Evolutionary conservation across 2,797 vertebrate genomes (phyloP).

Genomic region (Sparidentex hasta): DNA sequence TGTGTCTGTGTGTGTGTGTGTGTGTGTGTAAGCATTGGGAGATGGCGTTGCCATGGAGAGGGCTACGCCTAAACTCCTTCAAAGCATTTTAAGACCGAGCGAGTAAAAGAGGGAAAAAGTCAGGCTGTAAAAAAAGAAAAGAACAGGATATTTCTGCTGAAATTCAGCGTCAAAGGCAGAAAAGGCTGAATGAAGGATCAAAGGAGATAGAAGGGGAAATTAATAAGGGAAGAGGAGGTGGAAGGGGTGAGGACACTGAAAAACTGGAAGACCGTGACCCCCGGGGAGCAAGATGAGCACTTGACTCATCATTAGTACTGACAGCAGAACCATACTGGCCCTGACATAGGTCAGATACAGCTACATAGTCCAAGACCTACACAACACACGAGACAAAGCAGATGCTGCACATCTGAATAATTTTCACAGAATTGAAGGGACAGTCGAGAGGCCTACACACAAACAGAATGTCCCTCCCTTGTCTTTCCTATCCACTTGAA

Average conservation of each 20-base stretch:
- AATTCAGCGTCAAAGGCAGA: neutral
- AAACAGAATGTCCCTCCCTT: no score
- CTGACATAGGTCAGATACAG: neutral
- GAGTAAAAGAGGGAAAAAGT: slow-evolving; percentile 37
- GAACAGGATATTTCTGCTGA: neutral
- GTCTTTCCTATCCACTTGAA: no score
- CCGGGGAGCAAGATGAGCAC: neutral
- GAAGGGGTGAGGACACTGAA: neutral
- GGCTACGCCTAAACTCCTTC: slow-evolving; percentile 66
- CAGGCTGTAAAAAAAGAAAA: neutral
- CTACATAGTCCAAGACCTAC: neutral
- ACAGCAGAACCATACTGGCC: neutral
- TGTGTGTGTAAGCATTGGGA: slow-evolving; percentile 52
- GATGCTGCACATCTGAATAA: no score
- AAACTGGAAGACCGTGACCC: slow-evolving; percentile 30
- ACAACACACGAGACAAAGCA: no score
- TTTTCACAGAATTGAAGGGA: no score
- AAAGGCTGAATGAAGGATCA: slow-evolving; percentile 12
- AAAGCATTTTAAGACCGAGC: slow-evolving; percentile 46
- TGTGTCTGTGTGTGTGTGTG: slow-evolving; percentile 37
- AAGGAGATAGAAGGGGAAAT: slow-evolving; percentile 18
- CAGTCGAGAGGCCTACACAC: no score
- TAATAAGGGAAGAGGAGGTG: slow-evolving; percentile 2
- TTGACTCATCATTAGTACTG: neutral
- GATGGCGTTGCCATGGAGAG: slow-evolving; percentile 81